phyloP scores from a whole-genome alignment of 2,888 invertebrate species.

The Drosophila formosana region DNA sequence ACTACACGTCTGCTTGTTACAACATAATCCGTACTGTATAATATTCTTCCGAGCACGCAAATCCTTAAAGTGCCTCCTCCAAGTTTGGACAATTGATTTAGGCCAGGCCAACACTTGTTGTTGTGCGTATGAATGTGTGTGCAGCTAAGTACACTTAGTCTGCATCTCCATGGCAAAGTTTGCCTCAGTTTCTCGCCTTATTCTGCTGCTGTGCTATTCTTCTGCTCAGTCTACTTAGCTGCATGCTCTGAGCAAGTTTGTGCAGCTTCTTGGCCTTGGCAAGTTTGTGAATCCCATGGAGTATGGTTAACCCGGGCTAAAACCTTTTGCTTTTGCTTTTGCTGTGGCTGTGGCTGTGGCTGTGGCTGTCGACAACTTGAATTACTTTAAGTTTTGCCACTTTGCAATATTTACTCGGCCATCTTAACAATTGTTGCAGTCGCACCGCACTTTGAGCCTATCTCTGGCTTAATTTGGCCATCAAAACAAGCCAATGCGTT shows the following conservation, averaged over 20 bases:
- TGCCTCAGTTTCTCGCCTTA: conserved; percentile 29
- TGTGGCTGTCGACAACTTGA: conserved; percentile 51
- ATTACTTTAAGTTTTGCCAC: conserved; percentile 64
- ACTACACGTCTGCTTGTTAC: not conserved
- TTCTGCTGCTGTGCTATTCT: conserved; percentile 4
- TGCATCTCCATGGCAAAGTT: conserved; percentile 39
- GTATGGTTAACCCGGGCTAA: conserved; percentile 39
- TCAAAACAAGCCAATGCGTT: conserved; percentile 41
- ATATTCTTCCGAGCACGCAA: not conserved
- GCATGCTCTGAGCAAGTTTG: conserved; percentile 46
- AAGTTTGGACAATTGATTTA: conserved; percentile 45
- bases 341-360: no score
- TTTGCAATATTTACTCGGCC: conserved; percentile 41
- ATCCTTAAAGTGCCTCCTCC: conserved; percentile 14
- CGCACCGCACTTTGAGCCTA: conserved; percentile 26
- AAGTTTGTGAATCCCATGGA: conserved; percentile 45
- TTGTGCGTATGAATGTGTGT: not conserved
- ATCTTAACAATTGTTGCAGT: conserved; percentile 41
- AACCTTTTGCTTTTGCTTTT: conserved; percentile 29
- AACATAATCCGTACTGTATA: not conserved
- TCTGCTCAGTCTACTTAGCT: conserved; percentile 9
- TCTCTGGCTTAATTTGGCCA: conserved; percentile 64
- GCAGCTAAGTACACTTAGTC: conserved; percentile 1
- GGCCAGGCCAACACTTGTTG: conserved; percentile 18
- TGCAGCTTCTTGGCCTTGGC: conserved; percentile 41